Conservation (phyloP, 1,140 invertebrate genomes). For the Caenorhabditis latens region DNA sequence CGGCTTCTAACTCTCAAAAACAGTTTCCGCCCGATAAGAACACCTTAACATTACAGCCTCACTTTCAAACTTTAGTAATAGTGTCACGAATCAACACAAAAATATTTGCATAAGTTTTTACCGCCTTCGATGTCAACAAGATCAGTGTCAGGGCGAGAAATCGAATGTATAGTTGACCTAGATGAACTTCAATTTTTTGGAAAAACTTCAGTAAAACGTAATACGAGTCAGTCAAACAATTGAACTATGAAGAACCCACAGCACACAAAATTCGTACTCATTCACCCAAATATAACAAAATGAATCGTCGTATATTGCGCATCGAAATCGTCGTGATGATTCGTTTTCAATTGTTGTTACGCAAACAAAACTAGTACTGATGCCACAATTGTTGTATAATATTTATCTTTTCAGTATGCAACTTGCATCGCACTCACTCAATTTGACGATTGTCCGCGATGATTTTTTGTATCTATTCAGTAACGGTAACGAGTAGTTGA, state of each 20-base stretch:
- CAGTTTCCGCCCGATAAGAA: not conserved
- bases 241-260: not conserved
- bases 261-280: conserved; percentile 42
- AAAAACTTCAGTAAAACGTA: not conserved
- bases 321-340: conserved; percentile 40
- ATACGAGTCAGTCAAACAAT: not conserved
- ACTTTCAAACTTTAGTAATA: not conserved
- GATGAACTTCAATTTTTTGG: not conserved
- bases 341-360: conserved; percentile 54
- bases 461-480: not conserved
- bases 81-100: not conserved
- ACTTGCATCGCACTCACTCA: conserved; percentile 19
- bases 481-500: not conserved
- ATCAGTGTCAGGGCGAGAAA: not conserved
- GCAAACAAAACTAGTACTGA: conserved; percentile 51
- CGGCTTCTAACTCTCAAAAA: too few species aligned
- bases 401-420: conserved; percentile 47
- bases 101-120: conserved; percentile 42
- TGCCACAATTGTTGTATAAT: conserved; percentile 43
- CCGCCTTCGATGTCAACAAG: too few species aligned
- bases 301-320: not conserved
- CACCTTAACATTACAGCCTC: not conserved
- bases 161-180: not conserved
- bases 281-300: conserved; percentile 34
- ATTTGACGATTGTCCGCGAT: not conserved